A percentile compares a stretch with the other conserved stretches of the same genome.
Conservation (phyloP, 1,140 invertebrate species). For the Cydia splendana region DNA sequence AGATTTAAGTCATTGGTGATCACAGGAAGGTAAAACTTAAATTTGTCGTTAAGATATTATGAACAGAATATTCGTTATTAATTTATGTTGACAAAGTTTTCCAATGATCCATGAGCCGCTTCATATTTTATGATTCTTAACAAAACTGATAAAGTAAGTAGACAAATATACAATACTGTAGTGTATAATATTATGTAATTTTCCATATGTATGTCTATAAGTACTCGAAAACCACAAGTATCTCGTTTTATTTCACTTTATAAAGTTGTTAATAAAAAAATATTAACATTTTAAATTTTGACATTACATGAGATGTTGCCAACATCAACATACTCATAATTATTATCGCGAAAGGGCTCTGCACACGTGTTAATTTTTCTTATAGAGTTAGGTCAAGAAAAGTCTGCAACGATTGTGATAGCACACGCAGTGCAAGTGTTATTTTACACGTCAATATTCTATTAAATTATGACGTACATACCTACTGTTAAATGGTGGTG, state of each 20-base stretch:
- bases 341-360: not conserved
- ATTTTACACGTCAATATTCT: too few relatives aligned
- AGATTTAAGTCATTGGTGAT: too few relatives aligned
- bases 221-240: not conserved
- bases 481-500: too few relatives aligned
- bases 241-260: not conserved
- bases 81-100: not conserved
- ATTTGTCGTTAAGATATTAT: too few relatives aligned
- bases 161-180: not conserved
- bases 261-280: not conserved
- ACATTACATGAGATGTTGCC: not conserved
- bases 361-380: too few relatives aligned
- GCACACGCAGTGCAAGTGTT: too few relatives aligned
- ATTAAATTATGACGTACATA: too few relatives aligned
- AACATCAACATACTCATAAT: not conserved
- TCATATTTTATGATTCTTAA: slow-evolving; percentile 6
- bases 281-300: not conserved
- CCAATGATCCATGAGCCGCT: not conserved
- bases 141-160: slow-evolving; percentile 10
- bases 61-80: too few relatives aligned
- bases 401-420: too few relatives aligned
- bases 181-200: not conserved
- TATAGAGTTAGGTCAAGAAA: too few relatives aligned
- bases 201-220: slow-evolving; percentile 33
- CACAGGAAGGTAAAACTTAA: too few relatives aligned